Percentiles rank a stretch among this genome's conserved stretches.
phyloP scores from a whole-genome alignment of 2,113 vertebrate genomes.

The Axis porcinus region DNA sequence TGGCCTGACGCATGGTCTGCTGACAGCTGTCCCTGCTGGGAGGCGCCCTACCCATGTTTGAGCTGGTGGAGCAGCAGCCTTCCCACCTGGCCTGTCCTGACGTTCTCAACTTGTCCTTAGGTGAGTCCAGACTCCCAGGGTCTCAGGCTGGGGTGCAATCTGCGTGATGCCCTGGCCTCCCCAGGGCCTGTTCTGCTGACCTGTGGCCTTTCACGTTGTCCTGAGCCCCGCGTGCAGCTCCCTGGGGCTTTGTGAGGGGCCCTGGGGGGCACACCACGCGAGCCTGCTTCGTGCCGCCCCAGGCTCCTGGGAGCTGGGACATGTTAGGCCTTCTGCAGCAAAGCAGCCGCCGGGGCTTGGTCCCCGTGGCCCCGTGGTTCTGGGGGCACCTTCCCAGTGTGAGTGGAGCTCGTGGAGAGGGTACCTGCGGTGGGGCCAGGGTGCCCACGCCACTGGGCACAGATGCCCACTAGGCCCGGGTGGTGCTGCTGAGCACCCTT shows the following conservation, averaged over 20 bases:
- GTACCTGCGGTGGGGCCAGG: not conserved
- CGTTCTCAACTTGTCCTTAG: slow-evolving; percentile 93
- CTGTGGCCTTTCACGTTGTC: not conserved
- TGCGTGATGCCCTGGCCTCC: not conserved
- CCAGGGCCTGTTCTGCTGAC: not conserved
- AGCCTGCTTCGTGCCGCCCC: fast-evolving
- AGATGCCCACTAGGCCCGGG: not conserved
- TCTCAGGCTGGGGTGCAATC: fast-evolving
- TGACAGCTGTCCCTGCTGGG: slow-evolving; percentile 89
- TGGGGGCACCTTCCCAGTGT: not conserved
- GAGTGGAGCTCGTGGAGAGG: fast-evolving
- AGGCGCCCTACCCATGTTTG: slow-evolving; percentile 95
- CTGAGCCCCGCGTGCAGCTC: not conserved
- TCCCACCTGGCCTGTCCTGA: slow-evolving; percentile 92
- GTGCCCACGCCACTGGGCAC: not conserved
- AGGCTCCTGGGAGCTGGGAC: not conserved
- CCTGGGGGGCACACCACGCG: fast-evolving
- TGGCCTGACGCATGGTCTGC: not conserved
- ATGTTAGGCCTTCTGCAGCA: not conserved
- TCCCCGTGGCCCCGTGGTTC: too few species aligned
- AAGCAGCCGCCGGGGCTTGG: not conserved
- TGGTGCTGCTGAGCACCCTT: not conserved
- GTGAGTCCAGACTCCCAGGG: slow-evolving; percentile 75
- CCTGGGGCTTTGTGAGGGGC: not conserved
- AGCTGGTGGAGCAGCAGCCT: slow-evolving; percentile 94